Base-by-base conservation (phyloP, 2,797 vertebrate genomes). In the Sternarchorhynchus goeldii region DNA sequence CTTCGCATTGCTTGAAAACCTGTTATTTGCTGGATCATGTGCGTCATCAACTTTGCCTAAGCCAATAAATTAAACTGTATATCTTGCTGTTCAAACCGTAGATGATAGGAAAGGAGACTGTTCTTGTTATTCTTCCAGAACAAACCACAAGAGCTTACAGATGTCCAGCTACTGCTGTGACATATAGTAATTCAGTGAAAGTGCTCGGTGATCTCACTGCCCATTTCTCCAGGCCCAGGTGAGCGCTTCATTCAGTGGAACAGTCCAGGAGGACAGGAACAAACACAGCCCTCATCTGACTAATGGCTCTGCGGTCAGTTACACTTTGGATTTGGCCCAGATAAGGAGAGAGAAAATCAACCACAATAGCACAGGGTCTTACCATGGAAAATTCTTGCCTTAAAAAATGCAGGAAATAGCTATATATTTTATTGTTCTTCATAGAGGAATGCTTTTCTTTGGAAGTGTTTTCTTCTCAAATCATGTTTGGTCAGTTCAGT, bases 381-480 rank as follows among this genome's bases (percentile, higher is more conserved):
- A 70, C 77, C 62, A 78, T 69, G 70, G 79, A 82, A 75, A 76
- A 57, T 78, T 79, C 63, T 81, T 80, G 41, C 66, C 29, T 79
- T 72, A 57, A 72, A 71, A 63, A 72, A 62, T 50, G 58, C 67
- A 59, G 73, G 78, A 77, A 87, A 81, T 73, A 63, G 57, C 64
- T 53, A 75, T 73, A 71, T 81, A 76, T 83, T 83, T 84, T 82
- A 81, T 75, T 83, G 69, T 80, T 82, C 75, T 78, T 81, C 69
- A 65, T 70, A 68, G 67, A 79, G 65, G 74, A 84, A 84, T 81
- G 85, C 64, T 83, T 86, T 83, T 82, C 83, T 75, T 84, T 79
- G 79, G 83, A 84, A 64, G 62, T 73, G 36, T 68, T 73, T 75
- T 81, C 68, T 84, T 75, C 57, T 57, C 68, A 77, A 82, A 76